phyloP scores from a whole-genome alignment of 2,797 vertebrate genomes.

The Myotis myotis region DNA sequence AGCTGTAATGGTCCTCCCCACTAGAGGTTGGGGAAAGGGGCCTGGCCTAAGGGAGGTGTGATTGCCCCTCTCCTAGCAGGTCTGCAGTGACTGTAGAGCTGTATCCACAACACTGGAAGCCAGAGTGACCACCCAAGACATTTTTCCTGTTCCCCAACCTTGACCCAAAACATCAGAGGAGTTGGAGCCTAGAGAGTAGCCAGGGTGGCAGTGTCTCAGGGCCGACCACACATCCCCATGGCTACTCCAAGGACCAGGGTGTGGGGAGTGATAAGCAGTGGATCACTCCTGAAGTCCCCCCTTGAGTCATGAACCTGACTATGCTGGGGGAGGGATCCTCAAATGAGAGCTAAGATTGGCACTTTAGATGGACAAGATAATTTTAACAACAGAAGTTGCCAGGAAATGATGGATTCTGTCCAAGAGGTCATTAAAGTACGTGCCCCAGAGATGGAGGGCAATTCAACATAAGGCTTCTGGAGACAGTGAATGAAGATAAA shows the following conservation, averaged over 20 bases:
- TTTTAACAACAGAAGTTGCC: slow-evolving; percentile 1
- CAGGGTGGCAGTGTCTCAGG: background rate
- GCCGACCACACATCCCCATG: background rate
- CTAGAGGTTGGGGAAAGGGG: background rate
- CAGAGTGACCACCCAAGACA: background rate
- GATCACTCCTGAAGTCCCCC: background rate
- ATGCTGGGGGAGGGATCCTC: background rate
- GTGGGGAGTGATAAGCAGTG: background rate
- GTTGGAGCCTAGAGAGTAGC: background rate
- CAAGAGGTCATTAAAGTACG: background rate
- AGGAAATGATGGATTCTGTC: slow-evolving; percentile 11
- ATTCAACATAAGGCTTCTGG: background rate
- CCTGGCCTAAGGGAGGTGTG: background rate
- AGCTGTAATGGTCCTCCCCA: background rate
- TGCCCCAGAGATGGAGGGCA: background rate
- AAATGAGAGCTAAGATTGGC: background rate
- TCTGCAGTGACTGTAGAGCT: background rate
- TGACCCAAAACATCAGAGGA: background rate
- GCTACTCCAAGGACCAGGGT: background rate
- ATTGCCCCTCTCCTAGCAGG: background rate
- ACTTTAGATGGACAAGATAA: background rate
- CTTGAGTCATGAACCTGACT: background rate
- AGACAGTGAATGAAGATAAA: background rate
- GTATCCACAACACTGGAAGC: background rate
- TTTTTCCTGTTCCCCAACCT: background rate